A percentile compares a stretch with the other conserved stretches of the same genome.
phyloP scores from a whole-genome alignment of 2,888 invertebrate genomes.

The Stenodema calcarata region DNA sequence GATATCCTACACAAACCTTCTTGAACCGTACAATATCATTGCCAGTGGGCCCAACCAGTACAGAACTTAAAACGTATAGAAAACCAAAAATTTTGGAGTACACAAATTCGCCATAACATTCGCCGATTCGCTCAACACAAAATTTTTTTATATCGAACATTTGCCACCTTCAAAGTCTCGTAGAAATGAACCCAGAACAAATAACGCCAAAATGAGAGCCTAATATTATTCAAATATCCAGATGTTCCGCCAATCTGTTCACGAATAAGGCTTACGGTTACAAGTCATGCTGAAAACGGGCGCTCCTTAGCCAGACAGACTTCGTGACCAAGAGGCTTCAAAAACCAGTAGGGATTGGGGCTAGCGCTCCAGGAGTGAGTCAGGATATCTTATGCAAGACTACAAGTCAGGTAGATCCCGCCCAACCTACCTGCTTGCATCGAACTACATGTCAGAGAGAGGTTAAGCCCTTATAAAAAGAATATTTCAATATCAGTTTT shows the following conservation, averaged over 20 bases:
- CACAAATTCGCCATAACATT: too few relatives aligned
- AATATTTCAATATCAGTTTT: neutral
- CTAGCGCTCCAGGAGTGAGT: neutral
- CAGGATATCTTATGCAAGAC: neutral
- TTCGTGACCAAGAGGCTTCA: neutral
- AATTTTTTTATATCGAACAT: too few relatives aligned
- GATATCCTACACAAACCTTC: too few relatives aligned
- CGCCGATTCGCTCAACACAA: too few relatives aligned
- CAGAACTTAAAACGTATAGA: too few relatives aligned
- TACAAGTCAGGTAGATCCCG: neutral
- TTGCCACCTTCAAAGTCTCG: too few relatives aligned
- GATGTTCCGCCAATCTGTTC: neutral
- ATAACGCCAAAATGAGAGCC: too few relatives aligned
- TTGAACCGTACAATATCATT: too few relatives aligned
- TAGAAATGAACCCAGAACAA: too few relatives aligned
- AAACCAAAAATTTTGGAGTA: too few relatives aligned
- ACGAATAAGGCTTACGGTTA: neutral
- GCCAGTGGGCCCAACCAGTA: too few relatives aligned
- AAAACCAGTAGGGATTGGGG: neutral
- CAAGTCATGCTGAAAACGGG: neutral
- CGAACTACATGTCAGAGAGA: neutral
- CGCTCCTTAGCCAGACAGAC: neutral
- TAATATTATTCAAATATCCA: too few relatives aligned
- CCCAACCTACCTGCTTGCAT: neutral
- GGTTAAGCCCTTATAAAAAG: neutral